Evolutionary conservation across 2,888 invertebrate genomes (phyloP).

Genomic region (Ennomos quercinarius): DNA sequence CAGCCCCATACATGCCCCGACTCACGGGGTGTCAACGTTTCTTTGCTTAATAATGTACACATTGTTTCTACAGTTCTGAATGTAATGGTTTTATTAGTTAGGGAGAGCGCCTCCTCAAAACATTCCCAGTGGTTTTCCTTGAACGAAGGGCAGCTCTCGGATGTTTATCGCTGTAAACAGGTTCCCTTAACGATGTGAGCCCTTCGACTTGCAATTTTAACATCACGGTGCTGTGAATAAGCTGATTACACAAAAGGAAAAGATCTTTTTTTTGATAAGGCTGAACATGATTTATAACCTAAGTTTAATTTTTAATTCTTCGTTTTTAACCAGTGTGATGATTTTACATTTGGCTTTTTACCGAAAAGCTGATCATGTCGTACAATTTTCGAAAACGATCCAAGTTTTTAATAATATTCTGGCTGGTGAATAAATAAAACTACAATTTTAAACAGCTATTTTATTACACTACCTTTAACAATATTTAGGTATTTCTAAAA

Average conservation of each 20-base stretch:
- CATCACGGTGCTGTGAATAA: constrained; percentile 68
- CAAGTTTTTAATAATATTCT: constrained; percentile 80
- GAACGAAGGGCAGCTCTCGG: constrained; percentile 77
- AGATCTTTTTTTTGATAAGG: constrained; percentile 84
- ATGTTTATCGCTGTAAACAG: constrained; percentile 77
- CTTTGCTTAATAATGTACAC: constrained; percentile 69
- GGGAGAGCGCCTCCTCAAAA: constrained; percentile 66
- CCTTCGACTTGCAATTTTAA: constrained; percentile 63
- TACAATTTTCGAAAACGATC: constrained; percentile 82
- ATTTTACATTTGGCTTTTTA: constrained; percentile 70
- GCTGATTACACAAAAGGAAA: constrained; percentile 75
- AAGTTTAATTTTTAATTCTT: constrained; percentile 80
- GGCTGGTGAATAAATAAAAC: constrained; percentile 80
- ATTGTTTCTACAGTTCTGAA: constrained; percentile 62
- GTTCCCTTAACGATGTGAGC: constrained; percentile 67
- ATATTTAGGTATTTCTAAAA: not conserved
- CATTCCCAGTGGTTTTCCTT: constrained; percentile 81
- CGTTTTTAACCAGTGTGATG: constrained; percentile 75
- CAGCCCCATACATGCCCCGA: constrained; percentile 40
- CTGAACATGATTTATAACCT: constrained; percentile 81
- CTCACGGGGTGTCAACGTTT: constrained; percentile 55
- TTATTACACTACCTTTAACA: constrained; percentile 47
- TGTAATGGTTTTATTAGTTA: constrained; percentile 54
- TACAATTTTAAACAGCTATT: constrained; percentile 69
- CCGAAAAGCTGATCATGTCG: constrained; percentile 66